Evolutionary conservation across 2,113 vertebrate species (phyloP).

Genomic region (Malurus cyaneus): DNA sequence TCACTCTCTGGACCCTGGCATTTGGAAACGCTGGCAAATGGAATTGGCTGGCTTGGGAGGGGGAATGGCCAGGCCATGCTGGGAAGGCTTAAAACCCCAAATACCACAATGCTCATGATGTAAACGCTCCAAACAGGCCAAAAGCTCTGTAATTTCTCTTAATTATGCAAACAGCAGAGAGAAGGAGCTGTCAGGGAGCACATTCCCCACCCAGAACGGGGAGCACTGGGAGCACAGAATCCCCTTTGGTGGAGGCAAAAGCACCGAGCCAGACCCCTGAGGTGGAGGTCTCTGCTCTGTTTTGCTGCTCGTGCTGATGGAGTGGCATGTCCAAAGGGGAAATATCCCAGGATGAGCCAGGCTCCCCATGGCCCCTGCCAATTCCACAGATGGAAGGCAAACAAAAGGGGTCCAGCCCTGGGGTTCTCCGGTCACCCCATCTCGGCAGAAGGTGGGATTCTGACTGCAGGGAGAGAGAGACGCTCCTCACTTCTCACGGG

Average conservation of each 20-base stretch:
- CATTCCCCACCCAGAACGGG: not conserved
- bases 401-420: not conserved
- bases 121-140: not conserved
- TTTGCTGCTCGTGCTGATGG: accelerated
- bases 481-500: not conserved
- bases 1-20: not conserved
- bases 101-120: not conserved
- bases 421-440: not conserved
- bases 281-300: accelerated
- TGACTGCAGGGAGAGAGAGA: not conserved
- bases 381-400: not conserved
- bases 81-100: not conserved
- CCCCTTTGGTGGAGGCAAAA: accelerated
- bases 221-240: accelerated
- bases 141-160: not conserved
- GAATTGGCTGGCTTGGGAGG: not conserved
- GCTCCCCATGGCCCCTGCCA: not conserved
- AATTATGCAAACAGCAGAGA: not conserved
- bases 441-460: not conserved
- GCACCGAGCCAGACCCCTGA: accelerated
- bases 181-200: not conserved
- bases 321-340: not conserved
- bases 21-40: not conserved
- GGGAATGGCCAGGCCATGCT: not conserved
- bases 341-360: not conserved